Evolutionary conservation across 37 sponge, comb jelly and placozoan species (phyloP), one percentile per base, ranked within the genome.

Genomic region (Ianthella basta): DNA sequence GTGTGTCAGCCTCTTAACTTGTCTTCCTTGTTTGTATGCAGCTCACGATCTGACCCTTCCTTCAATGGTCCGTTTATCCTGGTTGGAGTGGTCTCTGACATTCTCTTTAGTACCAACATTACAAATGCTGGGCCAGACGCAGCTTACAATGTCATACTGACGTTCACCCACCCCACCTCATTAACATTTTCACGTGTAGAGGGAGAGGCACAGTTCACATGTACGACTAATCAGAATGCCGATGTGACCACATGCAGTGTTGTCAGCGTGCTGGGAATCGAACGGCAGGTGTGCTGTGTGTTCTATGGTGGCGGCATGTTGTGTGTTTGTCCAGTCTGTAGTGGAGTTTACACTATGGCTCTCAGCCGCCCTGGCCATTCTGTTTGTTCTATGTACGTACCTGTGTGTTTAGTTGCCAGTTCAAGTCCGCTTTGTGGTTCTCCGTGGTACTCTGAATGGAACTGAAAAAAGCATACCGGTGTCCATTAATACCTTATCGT

Each of bases 371-470:
- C n/a, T n/a, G n/a, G n/a, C n/a, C n/a, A n/a, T n/a, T n/a, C n/a
- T n/a, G n/a, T n/a, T n/a, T n/a, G n/a, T n/a, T n/a, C n/a, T n/a
- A n/a, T n/a, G n/a, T n/a, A 29, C 14, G 4, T 61, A 4, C 10
- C 29, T 61, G 4, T 27, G 4, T 10, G 64, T 61, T 4, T 10
- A 75, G 78, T 4, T 75, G 20, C 50, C 44, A 44, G 25, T 41
- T 36, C 24, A 32, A 40, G 44, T 75, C 2, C 78, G 78, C 37
- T 75, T 75, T 75, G 78, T 75, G 8, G 54, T 75, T 53, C 78
- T 40, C 3, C 33, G 78, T 75, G 54, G 54, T n/a, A 75, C 54
- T 75, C 38, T 75, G 44, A 75, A 16, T 53, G 78, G 78, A 13
- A 75, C 3, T 75, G 78, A 41, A 75, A 44, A 44, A 0, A 75